Conservation (phyloP, 2,113 vertebrate genomes). For the Mola mola region DNA sequence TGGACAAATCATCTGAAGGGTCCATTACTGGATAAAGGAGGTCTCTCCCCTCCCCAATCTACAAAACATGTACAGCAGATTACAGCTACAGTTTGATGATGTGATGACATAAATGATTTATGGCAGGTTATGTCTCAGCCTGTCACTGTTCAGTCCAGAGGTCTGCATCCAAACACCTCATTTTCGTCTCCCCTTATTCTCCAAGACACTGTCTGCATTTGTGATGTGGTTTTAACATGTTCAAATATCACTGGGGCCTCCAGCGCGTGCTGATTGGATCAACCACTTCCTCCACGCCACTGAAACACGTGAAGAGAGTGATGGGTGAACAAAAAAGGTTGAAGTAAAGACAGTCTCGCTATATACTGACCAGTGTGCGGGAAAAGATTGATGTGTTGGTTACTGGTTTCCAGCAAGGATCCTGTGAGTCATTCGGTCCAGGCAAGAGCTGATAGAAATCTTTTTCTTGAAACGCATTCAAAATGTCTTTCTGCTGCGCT, state of each 20-base stretch:
- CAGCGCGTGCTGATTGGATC: conserved; percentile 33
- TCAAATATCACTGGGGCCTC: conserved; percentile 53
- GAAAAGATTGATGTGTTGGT: conserved; percentile 60
- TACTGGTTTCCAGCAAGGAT: conserved; percentile 72
- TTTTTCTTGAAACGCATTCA: conserved; percentile 54
- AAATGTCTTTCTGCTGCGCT: conserved; percentile 53
- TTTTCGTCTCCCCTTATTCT: conserved; percentile 50
- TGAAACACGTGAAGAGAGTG: conserved; percentile 51
- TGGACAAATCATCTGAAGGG: conserved; percentile 61
- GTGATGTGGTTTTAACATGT: conserved; percentile 50
- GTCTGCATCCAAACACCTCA: conserved; percentile 37
- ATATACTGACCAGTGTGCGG: conserved; percentile 71
- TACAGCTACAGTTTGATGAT: conserved; percentile 76
- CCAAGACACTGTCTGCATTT: conserved; percentile 44
- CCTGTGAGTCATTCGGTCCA: conserved; percentile 61
- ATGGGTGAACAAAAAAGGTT: conserved; percentile 53
- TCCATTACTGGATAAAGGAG: conserved; percentile 61
- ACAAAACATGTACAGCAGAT: conserved; percentile 82
- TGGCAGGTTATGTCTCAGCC: conserved; percentile 68
- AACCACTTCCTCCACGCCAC: conserved; percentile 17
- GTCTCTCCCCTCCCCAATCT: conserved; percentile 57
- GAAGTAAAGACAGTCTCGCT: conserved; percentile 53
- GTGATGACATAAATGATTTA: conserved; percentile 72
- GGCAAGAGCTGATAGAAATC: conserved; percentile 60
- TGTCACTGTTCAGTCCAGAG: conserved; percentile 58